These are phyloP conservation scores for Drosophila miranda DNA, from an alignment of 1,140 invertebrate genomes.

Conservation along the genomic window DNA sequence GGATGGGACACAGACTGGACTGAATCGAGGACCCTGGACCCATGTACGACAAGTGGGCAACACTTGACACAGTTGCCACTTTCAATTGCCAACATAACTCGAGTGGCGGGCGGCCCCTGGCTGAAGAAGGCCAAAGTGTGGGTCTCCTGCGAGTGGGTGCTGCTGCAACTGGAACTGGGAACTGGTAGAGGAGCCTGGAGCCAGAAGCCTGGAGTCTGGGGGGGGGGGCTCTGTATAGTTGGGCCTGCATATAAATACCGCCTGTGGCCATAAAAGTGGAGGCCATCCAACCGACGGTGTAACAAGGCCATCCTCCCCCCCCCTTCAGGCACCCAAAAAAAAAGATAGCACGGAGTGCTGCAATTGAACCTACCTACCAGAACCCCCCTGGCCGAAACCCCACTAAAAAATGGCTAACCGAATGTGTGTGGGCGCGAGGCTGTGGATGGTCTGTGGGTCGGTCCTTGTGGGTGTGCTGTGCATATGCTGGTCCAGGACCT, in stretches of 20 bases:
- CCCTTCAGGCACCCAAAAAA: neutral
- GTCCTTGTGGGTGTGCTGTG: conserved; percentile 19
- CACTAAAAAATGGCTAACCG: conserved; percentile 79
- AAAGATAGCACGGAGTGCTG: conserved; percentile 18
- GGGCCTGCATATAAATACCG: conserved; percentile 82
- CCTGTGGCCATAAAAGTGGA: conserved; percentile 82
- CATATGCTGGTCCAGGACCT: conserved; percentile 25
- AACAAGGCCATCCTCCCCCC: conserved; percentile 37
- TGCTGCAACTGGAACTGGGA: neutral
- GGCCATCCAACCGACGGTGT: conserved; percentile 73
- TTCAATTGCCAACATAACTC: conserved; percentile 82
- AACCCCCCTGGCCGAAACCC: neutral
- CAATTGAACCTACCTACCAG: conserved; percentile 31
- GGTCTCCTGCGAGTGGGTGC: neutral
- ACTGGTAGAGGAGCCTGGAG: no score
- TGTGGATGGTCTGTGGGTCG: conserved; percentile 49
- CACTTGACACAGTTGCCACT: conserved; percentile 82
- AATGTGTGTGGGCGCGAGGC: conserved; percentile 76
- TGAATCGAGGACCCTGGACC: conserved; percentile 42
- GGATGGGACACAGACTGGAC: conserved; percentile 13
- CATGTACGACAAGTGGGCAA: conserved; percentile 81
- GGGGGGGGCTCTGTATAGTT: conserved; percentile 17
- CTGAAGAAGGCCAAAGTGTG: conserved; percentile 43
- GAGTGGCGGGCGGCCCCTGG: conserved; percentile 50
- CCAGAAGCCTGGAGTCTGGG: no score